Base-by-base conservation (phyloP, 2,888 invertebrate genomes). In the Buathra laborator region DNA sequence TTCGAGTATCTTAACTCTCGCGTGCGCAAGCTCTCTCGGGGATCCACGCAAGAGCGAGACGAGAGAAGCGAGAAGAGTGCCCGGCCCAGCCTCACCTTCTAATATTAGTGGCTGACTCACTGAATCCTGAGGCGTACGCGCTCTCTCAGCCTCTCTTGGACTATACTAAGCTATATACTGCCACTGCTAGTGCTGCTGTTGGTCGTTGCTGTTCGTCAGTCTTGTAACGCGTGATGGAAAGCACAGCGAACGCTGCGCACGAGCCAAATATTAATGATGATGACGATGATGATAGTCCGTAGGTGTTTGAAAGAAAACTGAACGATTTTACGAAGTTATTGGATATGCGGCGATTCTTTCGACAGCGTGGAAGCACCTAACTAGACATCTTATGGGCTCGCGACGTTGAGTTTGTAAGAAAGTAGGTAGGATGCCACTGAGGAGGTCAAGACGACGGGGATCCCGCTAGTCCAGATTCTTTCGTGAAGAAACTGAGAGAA, bases 51-150 rank as follows among this genome's bases (percentile, higher is more conserved):
- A 64, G 67, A 46, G 44, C 37, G 14, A 37, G 72, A 64, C 68
- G 77, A 68, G 72, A 82, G 66, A 72, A 9, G 51, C 16, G 32
- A 29, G 59, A 46, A 83, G 37, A 67, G 78, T 87, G 75, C 85
- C 87, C 87, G 80, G 87, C 87, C 88, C 88, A 88, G 87, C 87
- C 89, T 90, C 89, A 89, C 89, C 90, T 90, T 91, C 91, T 91
- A 91, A 91, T 91, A 91, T 91, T 91, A 91, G 91, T 89, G 89
- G 87, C 89, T 91, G 91, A 91, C 85, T 91, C 91, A 90, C 88
- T 83, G 88, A 87, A 86, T 88, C 88, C 87, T 87, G 84, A 85
- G 83, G 82, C 88, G 86, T 84, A 81, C 85, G 81, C 72, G 56
- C 81, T 53, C 66, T 78, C 71, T 62, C 51, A 29, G 71, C 64